Conservation (phyloP, 2,113 vertebrate species). For the Corythoichthys haematopterus region DNA sequence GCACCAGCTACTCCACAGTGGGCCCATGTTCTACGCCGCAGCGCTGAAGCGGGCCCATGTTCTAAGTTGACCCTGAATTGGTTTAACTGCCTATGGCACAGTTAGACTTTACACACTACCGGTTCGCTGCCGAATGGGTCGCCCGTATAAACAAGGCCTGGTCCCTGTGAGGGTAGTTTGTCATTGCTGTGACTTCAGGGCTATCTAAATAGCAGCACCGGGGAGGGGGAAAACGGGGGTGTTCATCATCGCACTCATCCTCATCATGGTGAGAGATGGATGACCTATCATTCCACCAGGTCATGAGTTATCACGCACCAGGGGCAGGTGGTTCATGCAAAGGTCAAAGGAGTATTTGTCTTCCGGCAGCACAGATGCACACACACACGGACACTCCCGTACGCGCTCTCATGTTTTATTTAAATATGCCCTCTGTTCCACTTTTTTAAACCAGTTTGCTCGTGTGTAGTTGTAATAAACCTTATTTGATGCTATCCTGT, state of each 20-base stretch:
- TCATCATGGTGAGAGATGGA: constrained; percentile 53
- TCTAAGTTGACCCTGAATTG: constrained; percentile 33
- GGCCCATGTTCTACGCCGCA: not conserved
- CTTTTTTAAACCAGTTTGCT: not conserved
- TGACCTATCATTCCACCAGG: constrained; percentile 41
- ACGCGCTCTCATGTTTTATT: not conserved
- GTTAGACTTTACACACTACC: constrained; percentile 25
- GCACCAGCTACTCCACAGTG: no score
- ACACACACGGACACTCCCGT: not conserved
- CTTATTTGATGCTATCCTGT: not conserved
- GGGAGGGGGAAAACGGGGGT: not conserved
- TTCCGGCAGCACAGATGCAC: constrained; percentile 19
- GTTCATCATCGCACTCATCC: constrained; percentile 64
- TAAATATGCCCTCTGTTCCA: not conserved
- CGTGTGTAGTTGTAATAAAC: not conserved
- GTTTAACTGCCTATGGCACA: constrained; percentile 31
- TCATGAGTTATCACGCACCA: constrained; percentile 61
- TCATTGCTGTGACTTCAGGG: constrained; percentile 64
- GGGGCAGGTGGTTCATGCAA: constrained; percentile 50
- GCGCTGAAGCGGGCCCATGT: constrained; percentile 13
- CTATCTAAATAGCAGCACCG: constrained; percentile 62
- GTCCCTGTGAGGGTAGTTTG: constrained; percentile 51
- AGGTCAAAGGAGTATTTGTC: constrained; percentile 61
- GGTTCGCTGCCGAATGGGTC: constrained; percentile 29
- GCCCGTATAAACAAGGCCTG: constrained; percentile 45